phyloP scores from a whole-genome alignment of 2,113 vertebrate genomes.

The Lucifuga dentata region DNA sequence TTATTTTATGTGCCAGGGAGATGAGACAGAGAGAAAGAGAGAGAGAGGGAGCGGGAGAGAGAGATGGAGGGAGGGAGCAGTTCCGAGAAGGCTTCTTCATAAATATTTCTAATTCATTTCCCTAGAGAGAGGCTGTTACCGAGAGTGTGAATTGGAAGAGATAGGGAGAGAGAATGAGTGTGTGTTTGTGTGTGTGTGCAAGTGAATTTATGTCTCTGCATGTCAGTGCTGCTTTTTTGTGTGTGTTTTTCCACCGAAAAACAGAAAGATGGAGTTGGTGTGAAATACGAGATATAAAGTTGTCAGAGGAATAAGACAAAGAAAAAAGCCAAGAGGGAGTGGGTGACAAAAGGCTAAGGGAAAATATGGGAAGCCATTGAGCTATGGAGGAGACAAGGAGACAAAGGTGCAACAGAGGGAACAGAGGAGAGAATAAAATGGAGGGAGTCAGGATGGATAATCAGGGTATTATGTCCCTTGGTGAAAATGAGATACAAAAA shows the following conservation, averaged over 20 bases:
- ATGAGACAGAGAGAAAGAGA: constrained; percentile 62
- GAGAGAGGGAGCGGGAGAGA: constrained; percentile 22
- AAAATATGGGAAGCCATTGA: constrained; percentile 26
- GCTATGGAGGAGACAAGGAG: constrained; percentile 40
- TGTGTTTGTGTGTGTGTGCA: constrained; percentile 15
- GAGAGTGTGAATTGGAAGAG: constrained; percentile 53
- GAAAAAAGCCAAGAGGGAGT: constrained; percentile 43
- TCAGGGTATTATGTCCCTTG: constrained; percentile 66
- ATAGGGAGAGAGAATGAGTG: constrained; percentile 20
- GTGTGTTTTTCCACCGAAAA: constrained; percentile 9
- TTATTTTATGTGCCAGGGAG: constrained; percentile 74
- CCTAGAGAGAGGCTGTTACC: constrained; percentile 56
- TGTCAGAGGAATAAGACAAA: constrained; percentile 61
- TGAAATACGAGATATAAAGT: constrained; percentile 57
- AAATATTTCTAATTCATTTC: constrained; percentile 84
- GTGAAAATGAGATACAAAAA: constrained; percentile 33
- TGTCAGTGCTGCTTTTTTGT: constrained; percentile 14
- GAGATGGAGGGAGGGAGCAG: constrained; percentile 43
- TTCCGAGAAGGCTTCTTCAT: constrained; percentile 63
- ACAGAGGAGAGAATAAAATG: constrained; percentile 63
- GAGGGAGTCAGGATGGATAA: constrained; percentile 65
- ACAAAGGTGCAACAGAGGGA: constrained; percentile 48
- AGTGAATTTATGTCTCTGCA: constrained; percentile 2
- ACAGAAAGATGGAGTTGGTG: constrained; percentile 14
- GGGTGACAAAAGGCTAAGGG: constrained; percentile 47